These are phyloP conservation scores for Metopolophium dirhodum DNA, from an alignment of 1,140 invertebrate species.

Conservation along the genomic window DNA sequence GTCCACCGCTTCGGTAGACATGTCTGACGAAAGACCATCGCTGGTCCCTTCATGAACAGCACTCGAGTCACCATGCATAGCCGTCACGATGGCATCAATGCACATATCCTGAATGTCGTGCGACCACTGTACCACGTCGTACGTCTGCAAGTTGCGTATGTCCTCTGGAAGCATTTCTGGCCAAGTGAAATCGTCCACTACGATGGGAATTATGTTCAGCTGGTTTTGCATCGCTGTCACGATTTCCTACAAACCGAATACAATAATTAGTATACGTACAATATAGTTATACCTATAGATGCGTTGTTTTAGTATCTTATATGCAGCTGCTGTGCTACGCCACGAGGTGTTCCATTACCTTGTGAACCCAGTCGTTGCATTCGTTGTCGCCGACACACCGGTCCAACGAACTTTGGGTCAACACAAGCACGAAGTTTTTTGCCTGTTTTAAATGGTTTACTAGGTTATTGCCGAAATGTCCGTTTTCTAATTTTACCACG, in stretches of 20 bases:
- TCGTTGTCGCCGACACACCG: constrained; percentile 91
- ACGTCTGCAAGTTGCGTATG: constrained; percentile 93
- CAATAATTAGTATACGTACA: background rate
- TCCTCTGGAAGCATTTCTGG: constrained; percentile 93
- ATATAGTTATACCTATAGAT: background rate
- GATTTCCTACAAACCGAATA: constrained; percentile 78
- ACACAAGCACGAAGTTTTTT: constrained; percentile 94
- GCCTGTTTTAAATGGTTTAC: constrained; percentile 95
- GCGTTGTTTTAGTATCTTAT: background rate
- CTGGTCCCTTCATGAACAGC: constrained; percentile 62
- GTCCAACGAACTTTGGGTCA: constrained; percentile 93
- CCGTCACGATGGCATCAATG: constrained; percentile 96
- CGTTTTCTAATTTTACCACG: constrained; percentile 92
- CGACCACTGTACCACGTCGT: constrained; percentile 97
- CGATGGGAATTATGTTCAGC: constrained; percentile 98
- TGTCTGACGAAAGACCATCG: background rate
- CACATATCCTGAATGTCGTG: constrained; percentile 99
- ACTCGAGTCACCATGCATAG: constrained; percentile 78
- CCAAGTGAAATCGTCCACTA: constrained; percentile 94
- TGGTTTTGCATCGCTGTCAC: constrained; percentile 93
- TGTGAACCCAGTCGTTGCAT: constrained; percentile 98
- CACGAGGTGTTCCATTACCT: constrained; percentile 68
- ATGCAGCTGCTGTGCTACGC: background rate
- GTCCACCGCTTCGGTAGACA: constrained; percentile 10
- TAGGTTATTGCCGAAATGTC: constrained; percentile 98